These are phyloP conservation scores for Peromyscus aztecus DNA, from an alignment of 2,797 vertebrate genomes.

Conservation along the genomic window DNA sequence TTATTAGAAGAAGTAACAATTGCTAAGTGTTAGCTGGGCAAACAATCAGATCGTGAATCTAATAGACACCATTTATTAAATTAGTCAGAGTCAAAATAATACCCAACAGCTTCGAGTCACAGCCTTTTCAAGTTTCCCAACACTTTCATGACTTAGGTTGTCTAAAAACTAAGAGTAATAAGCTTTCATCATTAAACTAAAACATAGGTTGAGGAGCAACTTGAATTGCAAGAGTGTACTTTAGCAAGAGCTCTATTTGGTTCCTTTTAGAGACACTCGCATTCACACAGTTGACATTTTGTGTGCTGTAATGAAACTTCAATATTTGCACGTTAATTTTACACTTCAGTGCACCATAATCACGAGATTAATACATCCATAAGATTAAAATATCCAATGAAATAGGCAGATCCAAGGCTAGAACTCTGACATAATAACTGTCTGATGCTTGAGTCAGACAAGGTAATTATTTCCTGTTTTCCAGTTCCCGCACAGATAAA, in stretches of 20 bases:
- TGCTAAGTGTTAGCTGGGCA: conserved; percentile 88
- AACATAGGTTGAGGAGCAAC: conserved; percentile 88
- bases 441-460: not conserved
- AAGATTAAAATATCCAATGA: not conserved
- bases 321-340: conserved; percentile 93
- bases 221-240: conserved; percentile 87
- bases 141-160: conserved; percentile 89
- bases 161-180: conserved; percentile 91
- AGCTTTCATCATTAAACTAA: conserved; percentile 90
- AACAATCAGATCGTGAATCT: conserved; percentile 91
- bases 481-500: not conserved
- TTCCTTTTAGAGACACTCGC: conserved; percentile 92
- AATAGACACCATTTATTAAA: conserved; percentile 89
- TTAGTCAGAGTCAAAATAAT: conserved; percentile 91
- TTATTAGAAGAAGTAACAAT: conserved; percentile 88
- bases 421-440: not conserved
- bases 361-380: conserved; percentile 84
- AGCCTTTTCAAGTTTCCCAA: conserved; percentile 89
- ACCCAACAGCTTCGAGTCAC: conserved; percentile 89
- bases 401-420: not conserved
- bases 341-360: conserved; percentile 92
- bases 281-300: conserved; percentile 93
- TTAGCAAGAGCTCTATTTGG: conserved; percentile 92
- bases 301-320: conserved; percentile 94
- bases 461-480: conserved; percentile 17